Evolutionary conservation across 1,140 invertebrate genomes (phyloP), one percentile per base, ranked within the genome.

Genomic region (Acromyrmex charruanus): DNA sequence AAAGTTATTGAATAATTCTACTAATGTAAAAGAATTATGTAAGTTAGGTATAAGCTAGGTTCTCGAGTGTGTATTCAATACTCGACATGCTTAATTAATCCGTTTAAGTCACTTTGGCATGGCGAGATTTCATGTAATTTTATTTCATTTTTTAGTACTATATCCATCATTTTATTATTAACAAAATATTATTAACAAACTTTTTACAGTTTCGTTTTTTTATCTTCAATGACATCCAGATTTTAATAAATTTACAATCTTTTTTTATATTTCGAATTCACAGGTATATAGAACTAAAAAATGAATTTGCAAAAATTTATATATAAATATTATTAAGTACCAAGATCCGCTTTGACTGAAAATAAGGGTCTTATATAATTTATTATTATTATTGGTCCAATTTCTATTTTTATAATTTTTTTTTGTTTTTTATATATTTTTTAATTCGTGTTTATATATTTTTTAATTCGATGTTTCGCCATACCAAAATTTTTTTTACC

Each of bases 401-500:
- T 39, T 39, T 39, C 35, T 39, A 39, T 39, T 35, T 35, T 31
- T 31, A 31, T 6, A 31, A 31, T 31, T 31, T 31, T 31, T 31
- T 31, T 31, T 4, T 31, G 35, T 35, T 35, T 35, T 35, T 35
- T 49, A 7, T 49, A 49, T 49, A 12, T 16, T 39, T 16, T 59
- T 58, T n/a, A 59, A 59, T 53, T 80, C n/a, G 10, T 14, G 21
- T 35, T 35, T 49, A 7, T 49, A 49, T 49, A 12, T 16, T 39
- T 16, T 59, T 58, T n/a, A 59, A 59, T 53, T 80, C n/a, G 49
- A 39, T 1, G 35, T 4, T 80, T 80, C n/a, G 59, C 18, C 59
- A 35, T 77, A 79, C 12, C 10, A 39, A 25, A 79, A 44, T n/a
- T 80, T 80, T 59, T 25, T 68, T 80, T 2, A 53, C 6, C 6